Base-by-base conservation (phyloP, 1,140 invertebrate species). In the Drosophila leontia region DNA sequence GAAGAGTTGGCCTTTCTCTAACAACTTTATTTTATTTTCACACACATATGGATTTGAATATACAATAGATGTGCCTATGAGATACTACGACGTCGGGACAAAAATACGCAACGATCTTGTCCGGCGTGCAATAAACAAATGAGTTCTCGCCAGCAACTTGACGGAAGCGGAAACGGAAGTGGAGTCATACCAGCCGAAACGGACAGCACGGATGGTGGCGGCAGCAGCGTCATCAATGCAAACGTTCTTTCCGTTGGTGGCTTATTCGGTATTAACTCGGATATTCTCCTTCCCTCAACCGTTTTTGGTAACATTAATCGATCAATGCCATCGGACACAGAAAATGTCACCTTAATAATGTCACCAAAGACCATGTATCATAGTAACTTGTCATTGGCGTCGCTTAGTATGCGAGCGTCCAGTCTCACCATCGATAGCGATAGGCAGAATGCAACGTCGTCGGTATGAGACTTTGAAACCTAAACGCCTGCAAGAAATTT, bases 11-110 rank as follows among this genome's bases (percentile, higher is more conserved):
- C 7, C 13, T 12, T 26, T 26, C 23, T 26, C 19, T 26, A 26
- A 48, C 7, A 0, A 26, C 13, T 26, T 47, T 3, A 26, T 26
- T 8, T 7, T 13, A 17, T 7, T 47, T 47, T 26, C 13, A 26
- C 23, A 26, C 23, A 26, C 23, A 15, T 12, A 19, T 45, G 11
- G 2, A 29, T 19, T 32, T 17, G 0, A 51, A 37, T 19, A 15
- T 39, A 26, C 12, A 12, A 32, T 34, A 96, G 96, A 91, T 96
- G 96, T 90, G 95, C 95, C 19, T 94, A 96, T 80, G 96, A 96
- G 72, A 94, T 96, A 39, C 92, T 96, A 67, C 93, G 95, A 41
- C 93, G 94, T 58, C 93, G 95, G 26, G 95, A 95, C 71, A 95
- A 95, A 78, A 95, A 95, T 88, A 75, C 94, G 94, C 75, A 86